Evolutionary conservation across 2,797 vertebrate genomes (phyloP), one percentile per base, ranked within the genome.

Genomic region (Pempheris klunzingeri): DNA sequence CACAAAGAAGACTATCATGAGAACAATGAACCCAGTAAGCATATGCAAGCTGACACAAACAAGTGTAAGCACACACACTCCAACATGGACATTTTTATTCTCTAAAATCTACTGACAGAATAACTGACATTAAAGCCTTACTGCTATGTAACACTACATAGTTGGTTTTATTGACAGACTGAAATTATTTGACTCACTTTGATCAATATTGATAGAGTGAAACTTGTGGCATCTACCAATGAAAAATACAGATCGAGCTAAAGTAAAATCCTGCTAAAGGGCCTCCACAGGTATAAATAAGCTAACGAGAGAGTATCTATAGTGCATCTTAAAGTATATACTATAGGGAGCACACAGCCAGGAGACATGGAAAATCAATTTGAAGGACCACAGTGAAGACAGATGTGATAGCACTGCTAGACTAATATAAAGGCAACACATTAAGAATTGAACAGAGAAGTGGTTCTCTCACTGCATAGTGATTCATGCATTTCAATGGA

Each of bases 291-390:
- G 63, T 77, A 88, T 86, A 83, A 82, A 80, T 67, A 84, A 74
- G 49, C 39, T 53, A 72, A 69, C 18, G 47, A 72, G 22, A 73
- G 43, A 67, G 30, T 60, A 78, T 83, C 13, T 73, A 52, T 58
- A 50, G 69, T 66, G 62, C 61, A 79, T 83, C 63, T 70, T 65
- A 62, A 58, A 68, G 55, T 76, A 61, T 49, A 81, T 59, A 39
- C 34, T 71, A 87, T 76, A 69, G 62, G 62, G 30, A 78, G 70
- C 60, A 78, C 62, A 73, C 67, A 67, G 46, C 70, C 74, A 77
- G 38, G 46, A 87, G 78, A 91, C 87, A 94, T 50, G 77, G 80
- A 89, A 90, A 90, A 87, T 88, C 82, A 87, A 90, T 91, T 89
- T 90, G 74, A 86, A 59, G 57, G 60, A 69, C 50, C 22, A 32